Percentiles rank a stretch among this genome's conserved stretches.
Evolutionary conservation across 2,888 invertebrate genomes (phyloP).

Genomic region (Hipparchia sbordonii): DNA sequence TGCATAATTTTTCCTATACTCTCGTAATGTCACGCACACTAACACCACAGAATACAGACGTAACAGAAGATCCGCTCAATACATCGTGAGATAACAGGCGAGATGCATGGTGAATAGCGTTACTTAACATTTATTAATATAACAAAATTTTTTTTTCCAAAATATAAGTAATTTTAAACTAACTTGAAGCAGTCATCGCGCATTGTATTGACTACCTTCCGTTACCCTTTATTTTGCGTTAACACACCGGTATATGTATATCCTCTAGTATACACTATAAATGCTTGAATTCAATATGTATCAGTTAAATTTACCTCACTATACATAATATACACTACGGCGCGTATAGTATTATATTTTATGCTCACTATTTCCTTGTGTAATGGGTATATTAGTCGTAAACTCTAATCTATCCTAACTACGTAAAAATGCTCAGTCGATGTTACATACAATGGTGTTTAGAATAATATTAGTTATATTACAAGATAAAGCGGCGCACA

Average conservation of each 20-base stretch:
- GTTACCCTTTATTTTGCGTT: slow-evolving; percentile 38
- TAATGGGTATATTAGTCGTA: slow-evolving; percentile 46
- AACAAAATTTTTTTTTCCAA: too few relatives aligned
- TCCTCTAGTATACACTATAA: slow-evolving; percentile 67
- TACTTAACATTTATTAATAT: too few relatives aligned
- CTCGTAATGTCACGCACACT: slow-evolving; percentile 62
- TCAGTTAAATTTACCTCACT: slow-evolving; percentile 56
- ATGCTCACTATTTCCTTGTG: slow-evolving; percentile 37
- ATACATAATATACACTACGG: slow-evolving; percentile 41
- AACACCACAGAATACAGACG: slow-evolving; percentile 49
- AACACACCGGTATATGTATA: slow-evolving; percentile 64
- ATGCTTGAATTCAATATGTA: slow-evolving; percentile 74
- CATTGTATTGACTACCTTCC: not conserved
- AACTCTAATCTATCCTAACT: slow-evolving; percentile 71
- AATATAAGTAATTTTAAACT: too few relatives aligned
- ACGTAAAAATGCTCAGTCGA: slow-evolving; percentile 82
- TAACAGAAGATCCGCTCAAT: not conserved
- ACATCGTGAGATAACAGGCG: not conserved
- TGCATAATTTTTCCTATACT: slow-evolving; percentile 27
- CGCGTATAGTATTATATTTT: slow-evolving; percentile 33
- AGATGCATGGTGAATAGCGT: too few relatives aligned
- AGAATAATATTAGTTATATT: slow-evolving; percentile 59
- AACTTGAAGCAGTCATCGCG: not conserved
- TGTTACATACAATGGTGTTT: slow-evolving; percentile 81
- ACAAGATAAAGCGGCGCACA: slow-evolving; percentile 48